Evolutionary conservation across 2,113 vertebrate species (phyloP), one percentile per base, ranked within the genome.

Genomic region (Empidonax alnorum): DNA sequence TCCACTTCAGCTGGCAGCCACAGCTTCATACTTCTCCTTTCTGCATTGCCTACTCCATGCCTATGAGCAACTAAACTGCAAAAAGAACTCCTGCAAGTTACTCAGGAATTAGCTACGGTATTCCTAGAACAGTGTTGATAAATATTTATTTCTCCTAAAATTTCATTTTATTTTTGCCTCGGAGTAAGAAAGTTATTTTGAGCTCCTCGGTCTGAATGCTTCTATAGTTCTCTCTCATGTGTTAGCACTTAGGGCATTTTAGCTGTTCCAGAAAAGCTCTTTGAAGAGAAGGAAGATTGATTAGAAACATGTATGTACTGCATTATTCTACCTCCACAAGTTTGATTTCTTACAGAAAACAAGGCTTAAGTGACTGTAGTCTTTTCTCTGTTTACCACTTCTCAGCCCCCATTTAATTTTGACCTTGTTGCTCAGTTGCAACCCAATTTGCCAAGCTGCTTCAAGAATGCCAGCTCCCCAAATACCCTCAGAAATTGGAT

Each of bases 81-180:
- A 56, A 85, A 76, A 61, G 28, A 49, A 5, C 5, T 71, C 25
- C 33, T 27, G 21, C 15, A 39, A 69, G n/a, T 59, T 89, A 31
- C 14, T 91, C 2, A 2, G 25, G 17, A 85, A 83, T 73, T 85
- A 69, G 52, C 41, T 56, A 44, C 0, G 2, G 41, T n/a, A 69
- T 75, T 83, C 73, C 12, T 20, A 18, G 13, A 87, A 56, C 20
- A n/a, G 14, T 5, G 6, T 5, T 49, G 27, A 83, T 55, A 86
- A 86, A 41, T 73, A 86, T 35, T 82, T 87, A 61, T 85, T 95
- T 87, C 27, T 62, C 58, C 61, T 87, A 72, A 55, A 63, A 55
- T 90, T 47, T 56, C 25, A n/a, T 47, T 52, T 8, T 41, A 7
- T 63, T 72, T 91, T 75, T 79, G 67, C 58, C 33, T 72, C 53